Conservation (phyloP, 1,140 invertebrate species). For the Saccostrea glomerata region DNA sequence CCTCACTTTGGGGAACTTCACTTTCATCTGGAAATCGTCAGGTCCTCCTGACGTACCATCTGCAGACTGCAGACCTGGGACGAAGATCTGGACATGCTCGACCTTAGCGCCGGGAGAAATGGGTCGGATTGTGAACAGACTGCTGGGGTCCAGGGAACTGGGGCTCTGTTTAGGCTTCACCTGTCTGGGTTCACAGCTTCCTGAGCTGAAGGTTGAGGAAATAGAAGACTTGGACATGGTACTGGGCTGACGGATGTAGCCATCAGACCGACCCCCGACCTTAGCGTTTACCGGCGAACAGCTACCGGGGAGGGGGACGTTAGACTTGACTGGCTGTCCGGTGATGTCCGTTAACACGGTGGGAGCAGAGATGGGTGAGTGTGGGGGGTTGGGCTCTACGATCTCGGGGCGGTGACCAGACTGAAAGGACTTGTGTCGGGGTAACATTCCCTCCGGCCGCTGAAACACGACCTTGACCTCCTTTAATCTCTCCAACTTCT, state of each 20-base stretch:
- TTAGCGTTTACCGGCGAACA: background rate
- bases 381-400: background rate
- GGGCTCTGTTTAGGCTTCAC: background rate
- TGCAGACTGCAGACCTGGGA: background rate
- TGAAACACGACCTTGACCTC: conserved; percentile 49
- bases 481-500: conserved; percentile 39
- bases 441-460: conserved; percentile 51
- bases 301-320: conserved; percentile 27
- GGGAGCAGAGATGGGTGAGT: background rate
- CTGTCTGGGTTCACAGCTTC: background rate
- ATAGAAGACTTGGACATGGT: conserved; percentile 3
- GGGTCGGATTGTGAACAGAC: background rate
- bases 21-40: conserved; percentile 38
- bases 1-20: conserved; percentile 55
- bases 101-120: background rate
- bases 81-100: conserved; percentile 39
- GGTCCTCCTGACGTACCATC: background rate
- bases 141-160: background rate
- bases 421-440: background rate
- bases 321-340: conserved; percentile 15
- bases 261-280: background rate
- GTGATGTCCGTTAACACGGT: conserved; percentile 16
- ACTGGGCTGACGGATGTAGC: conserved; percentile 12
- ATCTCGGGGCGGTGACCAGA: background rate
- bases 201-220: conserved; percentile 4